A percentile compares a stretch with the other conserved stretches of the same genome.
These are phyloP conservation scores for Hydropotes inermis DNA, from an alignment of 2,113 vertebrate genomes.

Conservation along the genomic window DNA sequence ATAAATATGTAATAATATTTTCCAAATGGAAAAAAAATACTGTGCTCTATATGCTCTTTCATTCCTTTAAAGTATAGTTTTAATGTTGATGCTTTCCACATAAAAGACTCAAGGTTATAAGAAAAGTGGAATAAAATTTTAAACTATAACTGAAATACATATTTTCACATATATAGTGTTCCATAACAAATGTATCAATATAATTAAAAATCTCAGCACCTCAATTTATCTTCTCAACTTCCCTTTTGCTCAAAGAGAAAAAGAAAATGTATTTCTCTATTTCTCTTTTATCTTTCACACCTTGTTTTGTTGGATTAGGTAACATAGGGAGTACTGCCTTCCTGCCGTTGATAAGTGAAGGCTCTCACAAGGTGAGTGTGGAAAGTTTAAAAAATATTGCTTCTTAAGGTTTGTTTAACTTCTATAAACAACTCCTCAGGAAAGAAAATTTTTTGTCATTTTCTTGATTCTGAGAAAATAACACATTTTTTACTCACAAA, in stretches of 20 bases:
- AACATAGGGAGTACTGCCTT: not conserved
- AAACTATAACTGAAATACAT: not conserved
- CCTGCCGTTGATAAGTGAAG: not conserved
- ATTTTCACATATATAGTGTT: not conserved
- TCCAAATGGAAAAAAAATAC: not conserved
- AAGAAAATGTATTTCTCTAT: not conserved
- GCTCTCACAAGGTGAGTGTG: not conserved
- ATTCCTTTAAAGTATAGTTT: not conserved
- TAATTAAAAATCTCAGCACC: not conserved
- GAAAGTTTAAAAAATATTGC: not conserved
- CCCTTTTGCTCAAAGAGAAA: not conserved
- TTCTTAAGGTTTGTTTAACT: not conserved
- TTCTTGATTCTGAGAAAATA: not conserved
- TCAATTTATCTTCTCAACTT: not conserved
- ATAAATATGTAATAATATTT: not conserved
- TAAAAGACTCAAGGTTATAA: not conserved
- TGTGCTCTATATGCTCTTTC: not conserved
- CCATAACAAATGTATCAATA: not conserved
- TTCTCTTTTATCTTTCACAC: not conserved
- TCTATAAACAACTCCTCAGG: not conserved
- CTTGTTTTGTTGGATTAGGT: not conserved
- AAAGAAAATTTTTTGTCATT: not conserved
- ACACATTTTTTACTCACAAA: not conserved
- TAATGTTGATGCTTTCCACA: not conserved
- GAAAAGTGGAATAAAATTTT: not conserved